A percentile compares a stretch with the other conserved stretches of the same genome.
phyloP scores from a whole-genome alignment of 2,113 vertebrate species.

The Ptilonorhynchus violaceus region DNA sequence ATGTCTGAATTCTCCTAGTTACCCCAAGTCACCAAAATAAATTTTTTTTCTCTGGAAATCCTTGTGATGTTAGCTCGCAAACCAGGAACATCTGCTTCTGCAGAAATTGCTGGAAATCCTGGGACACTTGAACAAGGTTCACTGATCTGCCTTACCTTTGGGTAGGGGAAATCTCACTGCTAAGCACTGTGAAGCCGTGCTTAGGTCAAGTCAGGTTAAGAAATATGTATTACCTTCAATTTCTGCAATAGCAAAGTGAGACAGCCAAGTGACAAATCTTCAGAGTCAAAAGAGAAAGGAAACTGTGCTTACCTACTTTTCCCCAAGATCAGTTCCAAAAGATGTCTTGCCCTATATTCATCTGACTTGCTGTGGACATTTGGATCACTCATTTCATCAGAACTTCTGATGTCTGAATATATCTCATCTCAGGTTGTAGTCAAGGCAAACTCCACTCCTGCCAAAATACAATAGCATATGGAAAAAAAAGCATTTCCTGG shows the following conservation, averaged over 20 bases:
- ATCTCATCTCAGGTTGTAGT: background rate
- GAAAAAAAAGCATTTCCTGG: background rate
- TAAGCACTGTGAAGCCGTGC: accelerated
- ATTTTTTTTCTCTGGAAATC: background rate
- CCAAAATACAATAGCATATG: background rate
- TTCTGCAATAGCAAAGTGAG: background rate
- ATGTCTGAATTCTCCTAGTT: background rate
- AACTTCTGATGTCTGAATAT: background rate
- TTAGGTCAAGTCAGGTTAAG: background rate
- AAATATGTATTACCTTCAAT: background rate
- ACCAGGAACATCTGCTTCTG: background rate
- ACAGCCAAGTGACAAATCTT: background rate
- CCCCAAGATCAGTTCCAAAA: background rate
- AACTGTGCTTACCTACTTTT: background rate
- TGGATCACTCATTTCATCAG: background rate
- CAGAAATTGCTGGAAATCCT: background rate
- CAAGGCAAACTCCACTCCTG: background rate
- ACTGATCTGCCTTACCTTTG: background rate
- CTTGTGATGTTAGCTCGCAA: background rate
- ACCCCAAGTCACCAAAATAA: background rate
- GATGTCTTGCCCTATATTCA: background rate
- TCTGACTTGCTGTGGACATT: background rate
- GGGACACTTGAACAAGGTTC: background rate
- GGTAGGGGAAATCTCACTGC: background rate
- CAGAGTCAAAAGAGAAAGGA: background rate